Evolutionary conservation across 2,113 vertebrate genomes (phyloP), one percentile per base, ranked within the genome.

Genomic region (Odobenus rosmarus): DNA sequence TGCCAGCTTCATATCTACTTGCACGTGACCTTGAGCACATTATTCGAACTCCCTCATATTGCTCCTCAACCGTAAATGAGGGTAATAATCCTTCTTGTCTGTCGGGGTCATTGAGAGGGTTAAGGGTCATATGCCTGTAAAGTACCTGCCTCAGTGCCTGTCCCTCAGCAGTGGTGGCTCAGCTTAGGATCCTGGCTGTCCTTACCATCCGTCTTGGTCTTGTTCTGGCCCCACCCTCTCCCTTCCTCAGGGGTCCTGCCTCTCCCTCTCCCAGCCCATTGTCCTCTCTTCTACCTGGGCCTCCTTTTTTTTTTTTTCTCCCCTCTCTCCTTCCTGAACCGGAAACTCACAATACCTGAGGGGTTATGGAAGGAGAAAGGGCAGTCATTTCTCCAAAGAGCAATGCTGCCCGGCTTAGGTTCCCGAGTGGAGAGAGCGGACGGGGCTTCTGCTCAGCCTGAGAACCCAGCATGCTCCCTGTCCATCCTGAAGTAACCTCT

Each of bases 81-180:
- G 21, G 33, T 57, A 16, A 18, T 36, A 24, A 79, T 24, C 46
- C 61, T 53, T 67, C 84, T 42, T 2, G 3, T 53, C 79, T 55
- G 42, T n/a, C 14, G 5, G 74, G 69, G 51, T 84, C 53, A 33
- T 7, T 4, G 14, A 80, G 80, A 72, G 12, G 31, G 49, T 61
- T 9, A 74, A 39, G 16, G 36, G 62, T 46, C 64, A 13, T 9
- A 10, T 14, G 7, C 21, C 49, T 0, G 0, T 10, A 55, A 5
- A 76, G 82, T 23, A 42, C 26, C 49, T 21, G 2, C 26, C 36
- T 4, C 24, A 4, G 59, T 3, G 1, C 11, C 55, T 53, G 42
- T n/a, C 59, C 28, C 74, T 82, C 13, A 7, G 2, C 0, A 31
- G 77, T 0, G 36, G 62, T 18, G 26, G 31, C 74, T 91, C 46